phyloP scores from a whole-genome alignment of 2,797 vertebrate species.

The Eulemur mongoz region DNA sequence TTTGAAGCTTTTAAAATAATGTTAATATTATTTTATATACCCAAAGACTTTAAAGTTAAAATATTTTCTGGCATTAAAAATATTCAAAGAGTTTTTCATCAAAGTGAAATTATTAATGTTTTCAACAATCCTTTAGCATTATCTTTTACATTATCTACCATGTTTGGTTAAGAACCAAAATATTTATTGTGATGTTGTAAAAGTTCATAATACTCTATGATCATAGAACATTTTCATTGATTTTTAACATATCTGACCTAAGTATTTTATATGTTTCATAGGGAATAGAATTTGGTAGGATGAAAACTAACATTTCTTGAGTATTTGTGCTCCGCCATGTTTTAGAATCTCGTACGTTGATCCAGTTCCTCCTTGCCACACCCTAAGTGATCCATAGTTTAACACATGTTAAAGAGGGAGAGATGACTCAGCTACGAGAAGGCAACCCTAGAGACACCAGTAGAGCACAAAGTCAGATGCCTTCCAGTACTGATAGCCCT shows the following conservation, averaged over 20 bases:
- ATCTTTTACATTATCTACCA: background rate
- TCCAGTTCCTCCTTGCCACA: background rate
- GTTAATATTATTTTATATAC: background rate
- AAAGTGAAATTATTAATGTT: background rate
- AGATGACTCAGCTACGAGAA: background rate
- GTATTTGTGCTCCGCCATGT: background rate
- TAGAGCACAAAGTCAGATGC: background rate
- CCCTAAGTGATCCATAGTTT: background rate
- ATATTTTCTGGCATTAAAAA: background rate
- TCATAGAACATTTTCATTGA: background rate
- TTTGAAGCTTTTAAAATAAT: background rate
- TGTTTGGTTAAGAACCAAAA: background rate
- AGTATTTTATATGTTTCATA: background rate
- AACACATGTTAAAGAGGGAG: background rate
- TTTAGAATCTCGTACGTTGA: background rate
- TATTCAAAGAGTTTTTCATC: background rate
- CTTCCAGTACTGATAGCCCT: background rate
- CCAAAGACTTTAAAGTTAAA: background rate
- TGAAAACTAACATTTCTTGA: background rate
- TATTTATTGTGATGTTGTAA: background rate
- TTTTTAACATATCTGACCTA: background rate
- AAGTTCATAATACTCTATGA: background rate
- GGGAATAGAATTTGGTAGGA: background rate
- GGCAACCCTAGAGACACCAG: background rate
- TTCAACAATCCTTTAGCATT: background rate